Base-by-base conservation (phyloP, 1,140 invertebrate species). In the Scaptomyza hsui region DNA sequence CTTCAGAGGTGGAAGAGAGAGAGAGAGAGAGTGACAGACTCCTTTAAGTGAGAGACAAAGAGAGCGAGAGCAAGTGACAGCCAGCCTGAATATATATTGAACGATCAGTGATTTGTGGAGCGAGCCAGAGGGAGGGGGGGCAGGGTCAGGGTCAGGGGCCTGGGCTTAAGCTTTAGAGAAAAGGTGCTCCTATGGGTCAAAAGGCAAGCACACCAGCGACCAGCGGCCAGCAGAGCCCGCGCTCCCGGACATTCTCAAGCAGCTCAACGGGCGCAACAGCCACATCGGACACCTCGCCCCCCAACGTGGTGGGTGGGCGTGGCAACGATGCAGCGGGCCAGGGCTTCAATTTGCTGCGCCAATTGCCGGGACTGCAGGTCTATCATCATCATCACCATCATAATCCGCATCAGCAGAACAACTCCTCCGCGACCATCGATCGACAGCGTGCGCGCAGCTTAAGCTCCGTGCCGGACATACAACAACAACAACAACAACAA, bases 201-300 rank as follows among this genome's bases (percentile, higher is more conserved):
- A 96, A 96, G 92, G 94, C 95, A 89, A 96, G 96, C 91, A 96
- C 95, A 63, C 95, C 95, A 69, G 95, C 95, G 75, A 94, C 94
- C 81, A 94, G 94, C 71, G 93, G 94, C 68, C 85, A 91, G 57
- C 93, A 94, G 93, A 96, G 94, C 93, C 95, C 94, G 80, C 94
- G 94, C 81, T 94, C 94, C 81, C 93, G 94, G 93, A 95, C 94
- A 93, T 96, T 96, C 91, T 96, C 95, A 19, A 95, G 95, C 67
- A 95, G 95, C 90, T 94, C 94, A 60, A 95, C 95, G 78, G 93
- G 94, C 47, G 93, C 94, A 37, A 94, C 68, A 3, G 94, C 94
- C 12, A 65, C 61, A 37, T 37, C 32, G 49, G 95, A 95, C 63
- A 93, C 94, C 45, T 63, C 73, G 49, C 71, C 61, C 10, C 57